Conservation (phyloP, 2,888 invertebrate species). For the Euclidia mi region DNA sequence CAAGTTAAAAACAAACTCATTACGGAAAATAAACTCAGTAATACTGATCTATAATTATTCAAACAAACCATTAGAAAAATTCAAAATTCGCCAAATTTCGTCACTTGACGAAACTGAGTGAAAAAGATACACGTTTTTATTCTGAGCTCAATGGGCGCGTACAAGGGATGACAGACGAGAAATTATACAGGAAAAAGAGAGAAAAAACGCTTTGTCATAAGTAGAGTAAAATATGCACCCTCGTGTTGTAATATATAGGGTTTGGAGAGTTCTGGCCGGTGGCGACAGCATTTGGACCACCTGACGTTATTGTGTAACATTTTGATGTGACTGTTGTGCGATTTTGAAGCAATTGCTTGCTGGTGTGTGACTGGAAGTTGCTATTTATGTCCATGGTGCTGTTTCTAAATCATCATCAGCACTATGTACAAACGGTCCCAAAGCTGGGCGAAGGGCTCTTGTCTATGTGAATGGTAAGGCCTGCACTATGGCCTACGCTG, state of each 20-base stretch:
- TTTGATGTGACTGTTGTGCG: constrained; percentile 17
- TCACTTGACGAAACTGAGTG: constrained; percentile 46
- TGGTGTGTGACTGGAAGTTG: too few species aligned
- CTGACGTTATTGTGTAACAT: constrained; percentile 14
- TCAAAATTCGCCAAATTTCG: constrained; percentile 48
- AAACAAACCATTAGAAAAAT: constrained; percentile 51
- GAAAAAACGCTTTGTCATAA: constrained; percentile 58
- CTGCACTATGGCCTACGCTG: too few species aligned
- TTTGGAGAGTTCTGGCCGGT: constrained; percentile 33
- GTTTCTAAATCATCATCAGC: too few species aligned
- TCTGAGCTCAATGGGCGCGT: constrained; percentile 41
- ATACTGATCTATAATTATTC: constrained; percentile 55
- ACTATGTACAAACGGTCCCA: too few species aligned
- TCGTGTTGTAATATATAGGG: constrained; percentile 57
- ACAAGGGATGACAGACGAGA: constrained; percentile 50
- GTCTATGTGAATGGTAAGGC: too few species aligned
- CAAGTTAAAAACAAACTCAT: constrained; percentile 32
- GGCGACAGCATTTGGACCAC: constrained; percentile 25
- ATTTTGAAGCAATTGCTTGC: neutral
- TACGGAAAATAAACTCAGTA: constrained; percentile 39
- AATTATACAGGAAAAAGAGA: constrained; percentile 51
- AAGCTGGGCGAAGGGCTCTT: too few species aligned
- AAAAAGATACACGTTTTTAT: constrained; percentile 53
- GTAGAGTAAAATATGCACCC: constrained; percentile 64
- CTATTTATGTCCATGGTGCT: too few species aligned